Evolutionary conservation across 2,113 vertebrate genomes (phyloP), one percentile per base, ranked within the genome.

Genomic region (Amia ocellicauda): DNA sequence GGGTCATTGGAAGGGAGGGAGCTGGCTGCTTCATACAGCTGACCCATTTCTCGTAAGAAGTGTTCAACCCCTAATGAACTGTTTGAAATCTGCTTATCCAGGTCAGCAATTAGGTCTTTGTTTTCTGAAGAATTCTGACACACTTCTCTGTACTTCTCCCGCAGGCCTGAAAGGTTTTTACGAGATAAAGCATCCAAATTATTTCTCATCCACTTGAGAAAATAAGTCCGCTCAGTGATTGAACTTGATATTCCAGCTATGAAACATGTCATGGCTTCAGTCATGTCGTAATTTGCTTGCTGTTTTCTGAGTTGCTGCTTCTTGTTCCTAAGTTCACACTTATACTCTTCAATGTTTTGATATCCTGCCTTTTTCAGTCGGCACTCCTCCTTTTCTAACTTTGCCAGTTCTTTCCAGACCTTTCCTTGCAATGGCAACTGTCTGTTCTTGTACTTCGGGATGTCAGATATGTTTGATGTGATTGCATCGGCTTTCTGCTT

Each of bases 21-120:
- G 57, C n/a, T n/a, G n/a, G n/a, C n/a, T n/a, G 84, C n/a, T 60
- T 89, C 83, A 71, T 85, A 88, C 77, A 89, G 72, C 16, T 88
- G 62, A 2, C 82, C 82, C 78, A 88, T 84, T 61, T 90, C 85
- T 23, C 85, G 76, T 52, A 87, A 63, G 66, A 88, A 90, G 67
- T 90, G 84, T 36, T 90, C 83, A 58, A 88, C 76, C 2, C 82
- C 82, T 10, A 89, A 63, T 8, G 80, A 83, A 17, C 69, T 73
- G 0, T 78, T 72, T 19, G 78, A 8, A 55, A 84, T 51, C 2
- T 58, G 16, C 42, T 80, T 67, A 9, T 86, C 86, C 43, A 89
- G 68, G 11, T 62, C 13, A 13, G 64, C 62, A 3, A 85, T 76
- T n/a, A n/a, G 7, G 77, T 70, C 3, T 78, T 62, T 0, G 0